Evolutionary conservation across 2,888 invertebrate species (phyloP).

Genomic region (Plagodis pulveraria): DNA sequence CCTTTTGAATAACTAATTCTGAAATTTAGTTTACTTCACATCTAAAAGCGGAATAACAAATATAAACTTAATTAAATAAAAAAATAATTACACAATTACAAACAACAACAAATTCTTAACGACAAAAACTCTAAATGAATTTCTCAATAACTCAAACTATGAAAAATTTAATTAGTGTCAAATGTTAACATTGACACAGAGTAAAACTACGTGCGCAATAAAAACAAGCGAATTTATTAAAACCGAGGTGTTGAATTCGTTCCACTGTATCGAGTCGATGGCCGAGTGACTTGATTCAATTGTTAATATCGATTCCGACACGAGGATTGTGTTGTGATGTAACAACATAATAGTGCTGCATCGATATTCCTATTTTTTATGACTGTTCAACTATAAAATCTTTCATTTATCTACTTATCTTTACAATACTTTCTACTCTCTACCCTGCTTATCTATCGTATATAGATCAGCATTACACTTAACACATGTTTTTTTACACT

Average conservation of each 20-base stretch:
- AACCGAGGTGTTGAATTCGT: constrained; percentile 31
- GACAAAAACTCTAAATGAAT: constrained; percentile 45
- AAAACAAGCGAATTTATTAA: constrained; percentile 25
- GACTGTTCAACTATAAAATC: background rate
- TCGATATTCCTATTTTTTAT: background rate
- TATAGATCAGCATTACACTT: no score
- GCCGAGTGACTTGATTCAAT: constrained; percentile 17
- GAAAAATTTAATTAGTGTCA: constrained; percentile 40
- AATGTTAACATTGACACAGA: constrained; percentile 53
- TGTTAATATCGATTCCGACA: constrained; percentile 21
- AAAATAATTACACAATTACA: no score
- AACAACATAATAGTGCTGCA: constrained; percentile 15
- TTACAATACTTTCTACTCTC: no score
- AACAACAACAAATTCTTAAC: background rate
- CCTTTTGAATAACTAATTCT: no score
- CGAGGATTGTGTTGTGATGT: constrained; percentile 17
- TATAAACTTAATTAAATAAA: no score
- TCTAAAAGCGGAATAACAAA: no score
- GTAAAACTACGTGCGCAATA: constrained; percentile 24
- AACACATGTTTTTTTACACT: no score
- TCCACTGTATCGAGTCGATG: constrained; percentile 20
- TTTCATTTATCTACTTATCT: no score
- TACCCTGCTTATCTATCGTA: no score
- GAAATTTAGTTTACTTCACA: no score
- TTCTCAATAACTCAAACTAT: constrained; percentile 33